Base-by-base conservation (phyloP, 2,113 vertebrate genomes). In the Hemicordylus capensis region DNA sequence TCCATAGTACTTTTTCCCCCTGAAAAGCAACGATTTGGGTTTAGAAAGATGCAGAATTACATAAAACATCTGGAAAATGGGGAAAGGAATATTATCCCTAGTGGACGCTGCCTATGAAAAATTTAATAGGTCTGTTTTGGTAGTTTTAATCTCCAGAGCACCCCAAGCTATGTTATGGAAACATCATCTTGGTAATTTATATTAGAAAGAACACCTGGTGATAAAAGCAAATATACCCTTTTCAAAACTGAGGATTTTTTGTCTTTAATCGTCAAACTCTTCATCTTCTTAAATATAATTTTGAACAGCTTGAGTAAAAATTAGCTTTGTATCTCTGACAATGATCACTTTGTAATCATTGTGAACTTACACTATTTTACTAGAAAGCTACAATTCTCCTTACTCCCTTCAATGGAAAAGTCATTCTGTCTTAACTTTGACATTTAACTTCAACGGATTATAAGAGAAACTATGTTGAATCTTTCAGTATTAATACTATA, bases 91-190 rank as follows among this genome's bases (percentile, higher is more conserved):
- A 98, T 98, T 97, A 98, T 98, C 97, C 98, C 97, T 98, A 92
- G 97, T 97, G 97, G 97, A 98, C 96, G 94, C 96, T 96, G 95
- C 96, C 97, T 95, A 99, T 99, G 97, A 99, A 99, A 99, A 98
- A 98, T 98, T 98, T 98, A 99, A 98, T 96, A 98, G 97, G 97
- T 97, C 97, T 98, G 97, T 98, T 99, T 98, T 97, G 97, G 97
- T 97, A 96, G 97, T 97, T 98, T 97, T 97, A 97, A 97, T 97
- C 98, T 97, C 97, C 92, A 94, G 97, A 98, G 97, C 95, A 97
- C 96, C 95, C 93, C 96, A 96, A 97, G 96, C 96, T 96, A 96
- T 96, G 96, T 97, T 98, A 98, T 98, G 97, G 97, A 98, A 98
- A 98, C 97, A 99, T 98, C 97, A 97, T 97, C 97, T 96, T 94